These are phyloP conservation scores for Apolygus lucorum DNA, from an alignment of 1,140 invertebrate species.

Conservation along the genomic window DNA sequence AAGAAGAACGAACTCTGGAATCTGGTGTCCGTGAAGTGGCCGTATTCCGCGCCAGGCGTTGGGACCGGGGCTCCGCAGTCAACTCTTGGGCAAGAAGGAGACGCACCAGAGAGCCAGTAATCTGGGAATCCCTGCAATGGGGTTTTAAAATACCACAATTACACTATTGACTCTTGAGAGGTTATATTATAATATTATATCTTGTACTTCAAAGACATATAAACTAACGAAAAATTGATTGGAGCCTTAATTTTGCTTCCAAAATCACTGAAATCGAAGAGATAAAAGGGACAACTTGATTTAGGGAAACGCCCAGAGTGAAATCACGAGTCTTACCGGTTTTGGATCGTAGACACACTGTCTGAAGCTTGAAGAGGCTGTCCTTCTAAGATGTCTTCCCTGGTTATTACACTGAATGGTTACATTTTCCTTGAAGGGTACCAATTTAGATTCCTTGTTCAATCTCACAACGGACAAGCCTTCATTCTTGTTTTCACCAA, in stretches of 20 bases:
- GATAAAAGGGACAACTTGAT: too few relatives aligned
- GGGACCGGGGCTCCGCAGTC: slow-evolving; percentile 80
- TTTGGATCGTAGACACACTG: slow-evolving; percentile 95
- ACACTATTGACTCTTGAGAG: neutral
- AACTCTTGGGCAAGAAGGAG: slow-evolving; percentile 74
- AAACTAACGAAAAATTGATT: neutral
- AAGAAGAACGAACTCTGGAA: slow-evolving; percentile 92
- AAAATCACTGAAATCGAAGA: too few relatives aligned
- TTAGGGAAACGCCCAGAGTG: too few relatives aligned
- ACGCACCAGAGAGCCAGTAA: slow-evolving; percentile 83
- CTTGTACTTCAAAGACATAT: too few relatives aligned
- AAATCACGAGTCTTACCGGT: slow-evolving; percentile 55
- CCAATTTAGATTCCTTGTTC: slow-evolving; percentile 67
- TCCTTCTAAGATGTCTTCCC: slow-evolving; percentile 67
- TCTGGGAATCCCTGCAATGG: slow-evolving; percentile 62
- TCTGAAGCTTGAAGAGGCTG: slow-evolving; percentile 70
- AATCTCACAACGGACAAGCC: slow-evolving; percentile 64
- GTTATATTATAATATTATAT: too few relatives aligned
- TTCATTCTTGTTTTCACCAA: slow-evolving; percentile 81
- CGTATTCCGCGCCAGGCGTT: slow-evolving; percentile 87
- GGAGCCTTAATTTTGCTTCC: neutral
- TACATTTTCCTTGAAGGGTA: slow-evolving; percentile 84
- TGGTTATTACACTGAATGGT: slow-evolving; percentile 69
- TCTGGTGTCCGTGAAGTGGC: slow-evolving; percentile 74
- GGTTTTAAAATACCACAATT: neutral